Evolutionary conservation across 2,797 vertebrate genomes (phyloP).

Genomic region (Characodon lateralis): DNA sequence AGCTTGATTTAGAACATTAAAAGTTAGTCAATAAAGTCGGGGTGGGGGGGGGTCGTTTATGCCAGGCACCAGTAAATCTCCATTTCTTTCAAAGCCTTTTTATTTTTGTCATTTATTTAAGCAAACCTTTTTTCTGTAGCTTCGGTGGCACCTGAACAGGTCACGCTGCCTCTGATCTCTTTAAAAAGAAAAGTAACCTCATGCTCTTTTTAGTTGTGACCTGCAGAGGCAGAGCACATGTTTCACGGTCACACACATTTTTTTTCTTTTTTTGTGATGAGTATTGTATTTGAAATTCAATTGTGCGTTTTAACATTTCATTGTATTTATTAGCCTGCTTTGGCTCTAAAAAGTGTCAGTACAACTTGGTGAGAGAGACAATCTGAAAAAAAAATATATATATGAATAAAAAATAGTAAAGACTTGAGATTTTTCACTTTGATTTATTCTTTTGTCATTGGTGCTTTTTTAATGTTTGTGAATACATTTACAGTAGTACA

Average conservation of each 20-base stretch:
- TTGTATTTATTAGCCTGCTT: constrained; percentile 97
- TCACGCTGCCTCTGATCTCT: constrained; percentile 51
- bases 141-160: constrained; percentile 83
- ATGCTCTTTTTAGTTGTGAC: constrained; percentile 82
- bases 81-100: constrained; percentile 81
- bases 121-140: constrained; percentile 85
- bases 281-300: constrained; percentile 89
- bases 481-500: background rate
- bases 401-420: constrained; percentile 69
- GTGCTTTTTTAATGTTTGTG: constrained; percentile 8
- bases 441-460: constrained; percentile 21
- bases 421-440: constrained; percentile 51
- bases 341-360: constrained; percentile 95
- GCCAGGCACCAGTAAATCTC: constrained; percentile 87
- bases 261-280: constrained; percentile 76
- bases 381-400: constrained; percentile 81
- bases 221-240: constrained; percentile 71
- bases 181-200: constrained; percentile 60
- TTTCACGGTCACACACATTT: constrained; percentile 79
- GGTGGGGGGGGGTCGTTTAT: constrained; percentile 79
- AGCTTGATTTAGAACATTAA: constrained; percentile 85
- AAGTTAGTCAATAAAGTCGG: constrained; percentile 88
- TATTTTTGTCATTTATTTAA: constrained; percentile 84
- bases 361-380: constrained; percentile 91
- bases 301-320: constrained; percentile 88